Base-by-base conservation (phyloP, 2,888 invertebrate genomes). In the Epinotia ramella region DNA sequence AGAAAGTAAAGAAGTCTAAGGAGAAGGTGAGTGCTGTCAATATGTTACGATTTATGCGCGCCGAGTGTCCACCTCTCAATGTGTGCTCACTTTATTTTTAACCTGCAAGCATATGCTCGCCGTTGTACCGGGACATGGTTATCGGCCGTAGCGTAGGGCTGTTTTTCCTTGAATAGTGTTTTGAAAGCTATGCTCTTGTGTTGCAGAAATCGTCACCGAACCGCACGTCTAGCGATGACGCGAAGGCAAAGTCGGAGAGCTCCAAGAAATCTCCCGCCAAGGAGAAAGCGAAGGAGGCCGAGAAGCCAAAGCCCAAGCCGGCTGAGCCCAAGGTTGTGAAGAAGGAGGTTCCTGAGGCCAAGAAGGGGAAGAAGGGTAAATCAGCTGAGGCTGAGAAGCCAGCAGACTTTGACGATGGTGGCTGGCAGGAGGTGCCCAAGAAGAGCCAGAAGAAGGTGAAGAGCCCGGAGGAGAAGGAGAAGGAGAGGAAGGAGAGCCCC, bases 341-440 rank as follows among this genome's bases (percentile, higher is more conserved):
- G 81, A 95, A 95, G 81, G 89, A 96, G 90, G 84, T 84, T 28
- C 79, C 84, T 76, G 93, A 94, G 66, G 88, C 86, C 0, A 96
- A 95, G 84, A 96, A 95, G 78, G 95, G 95, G 80, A 96, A 96
- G 86, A 96, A 96, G 83, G 87, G 89, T 63, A 96, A 96, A 87
- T 83, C 83, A 75, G 93, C 94, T 80, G 93, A 94, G 69, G 90
- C 94, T 78, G 96, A 96, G 81, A 97, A 97, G 86, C 96, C 97
- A 12, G 95, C 95, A 62, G 96, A 96, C 83, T 96, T 95, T 89
- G 97, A 97, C 88, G 97, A 97, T 81, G 97, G 96, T 63, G 95
- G 96, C 68, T 97, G 97, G 97, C 96, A 97, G 91, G 95, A 95
- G 81, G 96, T 97, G 80, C 92, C 96, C 78, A 95, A 96, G 84